Conservation (phyloP, 2,888 invertebrate genomes). For the Lepetodrilus schrolli region DNA sequence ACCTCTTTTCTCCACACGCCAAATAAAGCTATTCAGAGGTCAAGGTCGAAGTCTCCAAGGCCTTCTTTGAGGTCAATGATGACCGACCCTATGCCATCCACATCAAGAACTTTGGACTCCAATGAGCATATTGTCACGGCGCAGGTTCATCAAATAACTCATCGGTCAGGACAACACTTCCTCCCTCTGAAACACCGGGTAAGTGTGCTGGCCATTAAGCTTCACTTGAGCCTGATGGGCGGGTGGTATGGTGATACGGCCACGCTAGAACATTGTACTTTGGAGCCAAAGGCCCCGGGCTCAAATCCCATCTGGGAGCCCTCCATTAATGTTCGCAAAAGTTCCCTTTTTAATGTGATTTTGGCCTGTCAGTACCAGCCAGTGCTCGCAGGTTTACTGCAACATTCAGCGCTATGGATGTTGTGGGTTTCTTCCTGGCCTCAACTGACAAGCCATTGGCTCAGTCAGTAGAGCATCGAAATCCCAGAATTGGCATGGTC, state of each 20-base stretch:
- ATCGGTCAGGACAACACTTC: neutral
- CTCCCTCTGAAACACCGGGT: too few species aligned
- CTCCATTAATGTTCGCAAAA: too few species aligned
- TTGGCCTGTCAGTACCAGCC: neutral
- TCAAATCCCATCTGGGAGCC: neutral
- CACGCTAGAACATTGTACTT: neutral
- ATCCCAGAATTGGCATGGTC: too few species aligned
- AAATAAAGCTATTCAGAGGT: slow-evolving; percentile 17
- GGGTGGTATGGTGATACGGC: neutral
- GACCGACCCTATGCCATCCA: slow-evolving; percentile 1
- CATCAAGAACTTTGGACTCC: neutral
- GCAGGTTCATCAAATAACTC: slow-evolving; percentile 46
- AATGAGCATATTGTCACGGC: slow-evolving; percentile 40
- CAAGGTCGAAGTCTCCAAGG: slow-evolving; percentile 34
- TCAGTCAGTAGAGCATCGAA: too few species aligned
- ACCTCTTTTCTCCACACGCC: neutral
- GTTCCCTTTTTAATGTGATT: neutral
- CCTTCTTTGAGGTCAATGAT: slow-evolving; percentile 13
- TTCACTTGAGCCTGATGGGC: neutral
- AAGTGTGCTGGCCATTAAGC: too few species aligned
- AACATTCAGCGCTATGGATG: too few species aligned
- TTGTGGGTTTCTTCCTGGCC: too few species aligned
- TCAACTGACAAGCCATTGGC: too few species aligned
- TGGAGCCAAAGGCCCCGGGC: neutral
- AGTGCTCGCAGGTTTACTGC: too few species aligned